phyloP scores from a whole-genome alignment of 1,140 invertebrate genomes.

The Leptopilina boulardi region DNA sequence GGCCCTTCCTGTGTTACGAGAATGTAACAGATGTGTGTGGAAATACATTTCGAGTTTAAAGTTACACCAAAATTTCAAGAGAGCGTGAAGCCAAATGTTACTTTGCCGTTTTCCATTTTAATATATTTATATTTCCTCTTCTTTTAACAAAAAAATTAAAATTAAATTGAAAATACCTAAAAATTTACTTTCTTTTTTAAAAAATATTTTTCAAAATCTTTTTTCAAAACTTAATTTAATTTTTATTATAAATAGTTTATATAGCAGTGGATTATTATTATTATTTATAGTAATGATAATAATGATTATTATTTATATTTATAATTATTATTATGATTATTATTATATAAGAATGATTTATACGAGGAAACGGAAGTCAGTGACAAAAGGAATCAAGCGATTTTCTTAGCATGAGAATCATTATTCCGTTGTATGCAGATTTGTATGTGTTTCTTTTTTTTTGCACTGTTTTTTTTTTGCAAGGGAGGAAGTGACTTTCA shows the following conservation, averaged over 20 bases:
- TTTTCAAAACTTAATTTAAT: no score
- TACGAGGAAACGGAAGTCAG: constrained; percentile 45
- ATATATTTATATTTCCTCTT: no score
- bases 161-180: no score
- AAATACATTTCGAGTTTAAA: not conserved
- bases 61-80: not conserved
- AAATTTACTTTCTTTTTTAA: no score
- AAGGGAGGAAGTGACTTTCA: constrained; percentile 50
- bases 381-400: constrained; percentile 51
- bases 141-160: no score
- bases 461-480: constrained; percentile 42
- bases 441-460: constrained; percentile 46
- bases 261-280: no score
- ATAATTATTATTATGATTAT: not conserved
- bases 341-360: constrained; percentile 41
- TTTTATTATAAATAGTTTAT: no score
- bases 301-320: no score
- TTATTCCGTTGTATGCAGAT: constrained; percentile 54
- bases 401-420: constrained; percentile 49
- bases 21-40: constrained; percentile 28
- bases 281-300: no score
- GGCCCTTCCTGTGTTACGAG: not conserved
- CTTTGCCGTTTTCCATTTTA: no score
- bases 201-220: no score
- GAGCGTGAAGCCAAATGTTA: not conserved